Evolutionary conservation across 2,797 vertebrate genomes (phyloP).

Genomic region (Gallinago nigripennis): DNA sequence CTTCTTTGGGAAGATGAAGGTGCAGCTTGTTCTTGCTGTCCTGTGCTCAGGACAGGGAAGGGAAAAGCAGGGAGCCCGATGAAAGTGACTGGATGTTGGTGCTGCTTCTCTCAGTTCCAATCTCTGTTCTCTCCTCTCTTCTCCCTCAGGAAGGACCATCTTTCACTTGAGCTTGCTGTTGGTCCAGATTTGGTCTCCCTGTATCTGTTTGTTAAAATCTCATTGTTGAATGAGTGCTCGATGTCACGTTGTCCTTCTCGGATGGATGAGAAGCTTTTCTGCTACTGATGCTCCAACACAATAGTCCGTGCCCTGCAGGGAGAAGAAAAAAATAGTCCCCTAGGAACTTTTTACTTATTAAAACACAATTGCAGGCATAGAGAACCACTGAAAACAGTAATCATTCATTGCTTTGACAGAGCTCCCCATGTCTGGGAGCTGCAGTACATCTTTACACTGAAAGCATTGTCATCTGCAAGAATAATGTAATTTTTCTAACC

Average conservation of each 20-base stretch:
- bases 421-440: background rate
- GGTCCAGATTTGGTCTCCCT: background rate
- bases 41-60: background rate
- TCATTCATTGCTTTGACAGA: background rate
- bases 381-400: background rate
- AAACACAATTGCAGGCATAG: background rate
- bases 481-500: background rate
- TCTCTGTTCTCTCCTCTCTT: background rate
- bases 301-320: background rate
- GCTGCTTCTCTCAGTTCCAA: background rate
- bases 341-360: slow-evolving; percentile 12
- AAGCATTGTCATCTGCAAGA: background rate
- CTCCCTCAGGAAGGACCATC: background rate
- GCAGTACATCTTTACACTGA: background rate
- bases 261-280: background rate
- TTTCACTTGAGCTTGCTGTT: background rate
- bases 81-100: background rate
- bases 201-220: background rate
- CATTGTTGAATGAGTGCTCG: background rate
- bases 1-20: background rate
- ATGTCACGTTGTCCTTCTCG: background rate
- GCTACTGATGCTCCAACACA: background rate
- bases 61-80: background rate
- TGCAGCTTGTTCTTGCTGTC: background rate
- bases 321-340: background rate